Evolutionary conservation across 2,113 vertebrate genomes (phyloP), one percentile per base, ranked within the genome.

Genomic region (Oxygymnocypris stewartii): DNA sequence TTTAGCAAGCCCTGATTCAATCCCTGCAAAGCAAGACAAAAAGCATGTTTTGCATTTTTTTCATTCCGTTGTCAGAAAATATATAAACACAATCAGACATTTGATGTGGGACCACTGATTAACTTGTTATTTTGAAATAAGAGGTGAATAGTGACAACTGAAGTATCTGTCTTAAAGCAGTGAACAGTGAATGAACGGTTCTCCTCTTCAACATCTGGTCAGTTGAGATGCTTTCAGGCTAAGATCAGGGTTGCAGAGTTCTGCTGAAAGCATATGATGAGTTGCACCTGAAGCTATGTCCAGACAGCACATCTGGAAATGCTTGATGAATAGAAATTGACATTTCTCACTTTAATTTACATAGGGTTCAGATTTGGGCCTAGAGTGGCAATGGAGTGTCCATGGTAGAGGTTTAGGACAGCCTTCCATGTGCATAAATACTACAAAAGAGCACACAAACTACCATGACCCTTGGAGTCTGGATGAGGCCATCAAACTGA

Each of bases 1-100:
- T 94, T 96, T 92, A 91, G 93, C 89, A 88, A 92, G 92, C 88
- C 88, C 92, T 93, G 93, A 93, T 93, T 94, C 92, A 93, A 89
- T 89, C 81, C 86, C 88, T 88, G 85, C 74, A 88, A 90, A 86
- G 80, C n/a, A 75, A 44, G 47, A 80, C 61, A 91, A 31, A 84
- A 90, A 88, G 86, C 87, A 88, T 79, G 54, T 75, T 91, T 88
- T 82, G 89, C 63, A 42, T 10, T 88, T 78, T 54, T 77, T 82
- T 63, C 88, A 81, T 91, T 71, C 35, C 61, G 81, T 83, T 49
- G 47, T 35, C 14, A 6, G n/a, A 49, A 90, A 91, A 89, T 87
- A 91, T 31, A 87, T 84, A 89, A 90, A 92, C 88, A 90, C 47
- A 87, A 80, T 44, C 59, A 85, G 51, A 67, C 59, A 51, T 90